Percentiles rank a stretch among this genome's conserved stretches.
Evolutionary conservation across 2,888 invertebrate species (phyloP).

Genomic region (Electrophaes corylata): DNA sequence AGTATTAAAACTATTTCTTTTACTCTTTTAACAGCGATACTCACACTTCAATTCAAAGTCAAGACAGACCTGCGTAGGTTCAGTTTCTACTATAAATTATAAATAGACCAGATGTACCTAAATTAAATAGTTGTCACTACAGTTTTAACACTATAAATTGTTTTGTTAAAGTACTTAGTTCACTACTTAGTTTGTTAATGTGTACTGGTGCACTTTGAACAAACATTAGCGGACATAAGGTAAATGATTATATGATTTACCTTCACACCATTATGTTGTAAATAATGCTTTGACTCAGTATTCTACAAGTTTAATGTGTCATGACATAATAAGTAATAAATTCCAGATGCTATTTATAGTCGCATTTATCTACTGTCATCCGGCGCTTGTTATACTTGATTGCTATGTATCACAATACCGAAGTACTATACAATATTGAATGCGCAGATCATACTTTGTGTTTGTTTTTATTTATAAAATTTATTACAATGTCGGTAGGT

Average conservation of each 20-base stretch:
- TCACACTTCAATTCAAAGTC: conserved; percentile 50
- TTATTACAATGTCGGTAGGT: too few species aligned
- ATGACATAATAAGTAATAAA: not conserved
- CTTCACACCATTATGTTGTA: not conserved
- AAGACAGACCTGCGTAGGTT: conserved; percentile 52
- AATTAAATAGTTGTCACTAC: too few species aligned
- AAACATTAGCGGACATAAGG: conserved; percentile 26
- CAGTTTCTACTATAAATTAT: not conserved
- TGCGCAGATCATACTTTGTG: too few species aligned
- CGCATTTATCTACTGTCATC: too few species aligned
- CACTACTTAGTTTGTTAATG: not conserved
- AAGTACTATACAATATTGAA: too few species aligned
- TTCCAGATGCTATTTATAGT: not conserved
- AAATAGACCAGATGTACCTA: not conserved
- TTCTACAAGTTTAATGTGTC: not conserved
- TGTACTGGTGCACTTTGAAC: conserved; percentile 39
- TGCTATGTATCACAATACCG: too few species aligned
- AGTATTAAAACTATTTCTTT: conserved; percentile 20
- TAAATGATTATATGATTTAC: not conserved
- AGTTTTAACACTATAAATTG: too few species aligned
- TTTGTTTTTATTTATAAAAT: too few species aligned
- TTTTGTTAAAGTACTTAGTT: not conserved
- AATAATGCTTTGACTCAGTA: not conserved
- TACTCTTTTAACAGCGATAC: conserved; percentile 58
- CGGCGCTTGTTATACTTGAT: too few species aligned